phyloP scores from a whole-genome alignment of 2,888 invertebrate species.

The Iphiclides podalirius region DNA sequence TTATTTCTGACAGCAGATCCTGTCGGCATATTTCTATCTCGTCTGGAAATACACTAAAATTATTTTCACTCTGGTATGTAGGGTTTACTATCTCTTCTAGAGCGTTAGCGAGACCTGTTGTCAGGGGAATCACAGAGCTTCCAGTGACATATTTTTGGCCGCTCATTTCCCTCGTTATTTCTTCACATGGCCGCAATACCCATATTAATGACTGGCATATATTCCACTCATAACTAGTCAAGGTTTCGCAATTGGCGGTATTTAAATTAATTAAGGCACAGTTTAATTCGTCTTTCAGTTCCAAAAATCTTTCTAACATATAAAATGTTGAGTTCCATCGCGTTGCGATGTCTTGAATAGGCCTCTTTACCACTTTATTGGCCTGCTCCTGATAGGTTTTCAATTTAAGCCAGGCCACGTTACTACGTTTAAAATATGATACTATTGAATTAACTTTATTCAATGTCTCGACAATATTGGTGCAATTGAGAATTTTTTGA shows the following conservation, averaged over 20 bases:
- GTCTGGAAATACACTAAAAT: constrained; percentile 17
- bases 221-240: neutral
- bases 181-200: constrained; percentile 18
- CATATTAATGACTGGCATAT: too few species aligned
- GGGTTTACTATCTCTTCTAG: too few species aligned
- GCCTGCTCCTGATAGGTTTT: constrained; percentile 26
- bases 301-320: constrained; percentile 29
- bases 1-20: constrained; percentile 16
- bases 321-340: constrained; percentile 19
- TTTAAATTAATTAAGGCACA: neutral
- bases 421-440: too few species aligned
- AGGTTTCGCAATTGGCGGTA: neutral
- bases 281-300: constrained; percentile 23
- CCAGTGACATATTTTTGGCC: constrained; percentile 28
- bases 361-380: constrained; percentile 23
- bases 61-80: too few species aligned
- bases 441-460: too few species aligned
- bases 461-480: too few species aligned
- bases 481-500: neutral
- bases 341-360: constrained; percentile 29
- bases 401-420: too few species aligned
- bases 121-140: constrained; percentile 25
- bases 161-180: constrained; percentile 26
- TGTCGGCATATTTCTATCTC: constrained; percentile 23
- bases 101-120: constrained; percentile 13